phyloP scores from a whole-genome alignment of 2,113 vertebrate genomes.

The Myotis yumanensis region DNA sequence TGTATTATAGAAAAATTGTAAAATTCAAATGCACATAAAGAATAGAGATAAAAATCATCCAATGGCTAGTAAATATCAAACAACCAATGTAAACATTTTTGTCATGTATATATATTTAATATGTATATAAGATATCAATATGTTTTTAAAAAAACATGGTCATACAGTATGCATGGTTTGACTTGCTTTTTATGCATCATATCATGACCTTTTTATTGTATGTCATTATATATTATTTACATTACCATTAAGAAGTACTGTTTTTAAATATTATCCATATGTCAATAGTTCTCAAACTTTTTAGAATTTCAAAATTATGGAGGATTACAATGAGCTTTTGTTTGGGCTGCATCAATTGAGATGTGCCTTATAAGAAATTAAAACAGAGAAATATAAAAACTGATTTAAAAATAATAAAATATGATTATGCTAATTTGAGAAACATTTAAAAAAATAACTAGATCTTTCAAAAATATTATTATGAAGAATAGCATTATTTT shows the following conservation, averaged over 20 bases:
- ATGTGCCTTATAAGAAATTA: conserved; percentile 4
- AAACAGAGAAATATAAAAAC: conserved; percentile 21
- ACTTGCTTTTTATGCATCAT: not conserved
- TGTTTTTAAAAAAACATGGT: not conserved
- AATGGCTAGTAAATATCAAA: not conserved
- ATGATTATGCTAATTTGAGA: not conserved
- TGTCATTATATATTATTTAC: not conserved
- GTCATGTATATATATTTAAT: not conserved
- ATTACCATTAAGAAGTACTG: not conserved
- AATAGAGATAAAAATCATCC: not conserved
- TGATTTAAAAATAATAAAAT: conserved; percentile 34
- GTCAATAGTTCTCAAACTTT: not conserved
- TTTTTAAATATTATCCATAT: not conserved
- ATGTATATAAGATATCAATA: not conserved
- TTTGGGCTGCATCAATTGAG: not conserved
- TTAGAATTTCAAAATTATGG: not conserved
- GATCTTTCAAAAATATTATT: not conserved
- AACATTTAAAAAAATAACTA: not conserved
- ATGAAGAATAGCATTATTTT: not conserved
- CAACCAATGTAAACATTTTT: not conserved
- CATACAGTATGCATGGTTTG: not conserved
- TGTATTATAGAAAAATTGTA: not conserved
- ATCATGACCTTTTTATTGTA: not conserved
- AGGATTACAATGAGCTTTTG: not conserved
- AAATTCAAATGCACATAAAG: not conserved